Conservation (phyloP, 2,113 vertebrate genomes). For the Oncorhynchus kisutch region DNA sequence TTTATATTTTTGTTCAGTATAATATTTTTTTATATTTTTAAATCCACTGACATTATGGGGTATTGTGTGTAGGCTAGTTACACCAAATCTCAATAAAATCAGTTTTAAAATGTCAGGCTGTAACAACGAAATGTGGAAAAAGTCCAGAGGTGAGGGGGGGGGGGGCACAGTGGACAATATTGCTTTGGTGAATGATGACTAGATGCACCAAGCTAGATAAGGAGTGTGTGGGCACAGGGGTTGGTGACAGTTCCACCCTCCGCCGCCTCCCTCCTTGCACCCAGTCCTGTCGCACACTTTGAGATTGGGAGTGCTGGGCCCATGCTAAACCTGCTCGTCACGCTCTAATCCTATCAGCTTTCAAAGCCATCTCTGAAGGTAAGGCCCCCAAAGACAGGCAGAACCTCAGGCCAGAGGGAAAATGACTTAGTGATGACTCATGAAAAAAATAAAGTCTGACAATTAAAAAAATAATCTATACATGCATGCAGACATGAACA, state of each 20-base stretch:
- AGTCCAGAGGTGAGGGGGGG: no score
- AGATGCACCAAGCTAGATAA: neutral
- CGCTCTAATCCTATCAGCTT: conserved; percentile 65
- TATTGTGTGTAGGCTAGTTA: no score
- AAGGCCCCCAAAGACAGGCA: conserved; percentile 40
- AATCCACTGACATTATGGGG: no score
- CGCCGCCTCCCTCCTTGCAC: conserved; percentile 32
- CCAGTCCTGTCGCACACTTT: conserved; percentile 50
- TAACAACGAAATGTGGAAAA: no score
- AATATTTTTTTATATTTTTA: no score
- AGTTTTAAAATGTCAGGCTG: no score
- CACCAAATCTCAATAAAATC: no score
- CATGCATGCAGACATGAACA: neutral
- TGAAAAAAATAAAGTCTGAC: neutral
- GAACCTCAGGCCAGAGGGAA: neutral
- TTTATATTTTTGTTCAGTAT: no score
- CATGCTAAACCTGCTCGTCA: conserved; percentile 51
- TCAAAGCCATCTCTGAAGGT: conserved; percentile 64
- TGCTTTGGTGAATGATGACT: no score
- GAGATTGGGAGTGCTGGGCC: conserved; percentile 50
- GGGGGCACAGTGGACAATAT: no score
- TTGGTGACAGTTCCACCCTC: conserved; percentile 21
- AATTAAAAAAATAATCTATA: neutral
- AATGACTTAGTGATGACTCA: conserved; percentile 28
- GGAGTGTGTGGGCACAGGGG: neutral